Base-by-base conservation (phyloP, 1,140 invertebrate genomes). In the Colletes latitarsis region DNA sequence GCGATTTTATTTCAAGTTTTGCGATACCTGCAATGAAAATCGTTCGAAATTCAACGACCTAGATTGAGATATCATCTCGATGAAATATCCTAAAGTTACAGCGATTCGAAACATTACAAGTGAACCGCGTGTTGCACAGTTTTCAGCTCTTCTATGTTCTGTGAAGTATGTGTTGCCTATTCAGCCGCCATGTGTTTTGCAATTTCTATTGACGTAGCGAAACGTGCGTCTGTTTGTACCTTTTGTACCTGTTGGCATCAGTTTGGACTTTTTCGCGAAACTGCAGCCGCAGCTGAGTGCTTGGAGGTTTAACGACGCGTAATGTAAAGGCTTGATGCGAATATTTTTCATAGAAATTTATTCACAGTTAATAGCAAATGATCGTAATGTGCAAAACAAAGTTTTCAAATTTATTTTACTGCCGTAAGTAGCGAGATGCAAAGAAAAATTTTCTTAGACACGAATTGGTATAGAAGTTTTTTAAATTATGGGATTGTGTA, bases 61-160 rank as follows among this genome's bases (percentile, higher is more conserved):
- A 57, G 41, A 70, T 41, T 57, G 53, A 70, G 57, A 14, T 6
- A 57, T 17, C 39, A 70, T 70, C 39, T 17, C 30, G 39, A 70
- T 19, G 52, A 57, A 70, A 70, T 70, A 57, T 70, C 57, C 17
- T 14, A 6, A 17, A 64, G 63, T 68, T 8, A 52, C 66, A 14
- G 17, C 46, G 19, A 68, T 52, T 68, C 49, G 49, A 53, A 52
- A 68, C 21, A 53, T 68, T 68, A 21, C 21, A 68, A 21, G 66
- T 21, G 21, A 68, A 68, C 53, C 19, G 12, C 12, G 19, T 53
- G 19, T 30, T 66, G 62, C 17, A n/a, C 10, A 19, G 19, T 12
- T 52, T 53, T 53, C 66, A 68, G 41, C 30, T 15, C 30, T 30
- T 30, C 19, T 9, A 15, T 8, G 4, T 53, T 53, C 8, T 12